A percentile compares a stretch with the other conserved stretches of the same genome.
Conservation (phyloP, 2,797 vertebrate species). For the Acrossocheilus wenchowensis region DNA sequence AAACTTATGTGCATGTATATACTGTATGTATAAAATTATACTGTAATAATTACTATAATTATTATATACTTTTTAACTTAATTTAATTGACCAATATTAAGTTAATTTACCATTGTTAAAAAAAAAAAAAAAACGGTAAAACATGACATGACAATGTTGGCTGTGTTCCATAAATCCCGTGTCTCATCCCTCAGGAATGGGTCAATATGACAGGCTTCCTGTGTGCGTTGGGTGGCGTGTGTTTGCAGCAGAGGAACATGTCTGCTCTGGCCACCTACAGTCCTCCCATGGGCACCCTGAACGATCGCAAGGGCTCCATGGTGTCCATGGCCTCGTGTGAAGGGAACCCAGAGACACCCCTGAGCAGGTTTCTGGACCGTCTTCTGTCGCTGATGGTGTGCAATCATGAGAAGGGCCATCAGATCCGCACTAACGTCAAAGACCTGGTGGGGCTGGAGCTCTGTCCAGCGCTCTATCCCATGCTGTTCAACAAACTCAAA, state of each 20-base stretch:
- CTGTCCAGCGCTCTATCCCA: slow-evolving; percentile 92
- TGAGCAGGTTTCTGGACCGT: slow-evolving; percentile 92
- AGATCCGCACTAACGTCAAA: slow-evolving; percentile 92
- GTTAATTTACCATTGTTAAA: not conserved
- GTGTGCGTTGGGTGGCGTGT: slow-evolving; percentile 94
- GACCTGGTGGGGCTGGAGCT: slow-evolving; percentile 94
- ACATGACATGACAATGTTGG: not conserved
- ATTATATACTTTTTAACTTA: not conserved
- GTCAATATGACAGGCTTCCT: slow-evolving; percentile 99
- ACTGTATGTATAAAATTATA: not conserved
- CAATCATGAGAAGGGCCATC: slow-evolving; percentile 92
- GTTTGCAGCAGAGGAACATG: slow-evolving; percentile 89
- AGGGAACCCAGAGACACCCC: slow-evolving; percentile 84
- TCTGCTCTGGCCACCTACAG: slow-evolving; percentile 90
- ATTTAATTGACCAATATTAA: not conserved
- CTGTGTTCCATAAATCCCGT: not conserved
- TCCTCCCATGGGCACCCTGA: slow-evolving; percentile 92
- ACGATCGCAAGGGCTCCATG: slow-evolving; percentile 93
- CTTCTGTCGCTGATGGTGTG: slow-evolving; percentile 92
- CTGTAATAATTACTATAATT: not conserved
- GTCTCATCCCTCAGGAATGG: slow-evolving; percentile 85
- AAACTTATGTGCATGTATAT: not conserved
- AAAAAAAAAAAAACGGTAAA: fast-evolving
- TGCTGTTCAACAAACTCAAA: slow-evolving; percentile 97
- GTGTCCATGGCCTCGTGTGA: slow-evolving; percentile 94